Conservation (phyloP, 2,888 invertebrate species). For the Tortricodes alternella region DNA sequence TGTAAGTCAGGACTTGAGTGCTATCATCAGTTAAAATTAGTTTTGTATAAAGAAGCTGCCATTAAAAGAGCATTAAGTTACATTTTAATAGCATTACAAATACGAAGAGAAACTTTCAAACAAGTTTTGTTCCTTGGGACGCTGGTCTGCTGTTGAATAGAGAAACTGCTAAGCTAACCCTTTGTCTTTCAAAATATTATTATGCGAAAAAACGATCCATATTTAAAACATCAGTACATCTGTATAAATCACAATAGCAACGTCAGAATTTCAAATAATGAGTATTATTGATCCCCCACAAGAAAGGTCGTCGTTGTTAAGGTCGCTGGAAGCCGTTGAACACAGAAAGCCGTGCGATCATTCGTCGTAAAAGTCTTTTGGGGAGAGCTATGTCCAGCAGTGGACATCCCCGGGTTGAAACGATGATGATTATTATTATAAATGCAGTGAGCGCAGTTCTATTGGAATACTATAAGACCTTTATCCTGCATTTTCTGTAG, state of each 20-base stretch:
- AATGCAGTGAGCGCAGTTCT: background rate
- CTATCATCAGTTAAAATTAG: constrained; percentile 51
- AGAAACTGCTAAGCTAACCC: constrained; percentile 6
- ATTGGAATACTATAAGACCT: background rate
- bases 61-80: constrained; percentile 53
- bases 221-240: too few species aligned
- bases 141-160: constrained; percentile 24
- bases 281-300: too few species aligned
- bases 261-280: too few species aligned
- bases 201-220: background rate
- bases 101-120: constrained; percentile 38
- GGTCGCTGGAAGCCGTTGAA: too few species aligned
- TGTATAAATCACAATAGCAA: too few species aligned
- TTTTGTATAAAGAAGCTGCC: constrained; percentile 47
- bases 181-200: too few species aligned
- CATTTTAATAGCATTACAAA: constrained; percentile 49
- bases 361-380: too few species aligned
- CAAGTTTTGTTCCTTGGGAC: constrained; percentile 38
- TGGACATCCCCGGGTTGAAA: too few species aligned
- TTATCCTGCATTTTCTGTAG: constrained; percentile 15
- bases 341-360: too few species aligned
- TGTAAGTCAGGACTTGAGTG: constrained; percentile 41
- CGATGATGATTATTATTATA: too few species aligned
- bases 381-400: too few species aligned
- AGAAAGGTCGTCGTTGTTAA: too few species aligned